Conservation (phyloP, 2,888 invertebrate species). For the Heliconius hortense region DNA sequence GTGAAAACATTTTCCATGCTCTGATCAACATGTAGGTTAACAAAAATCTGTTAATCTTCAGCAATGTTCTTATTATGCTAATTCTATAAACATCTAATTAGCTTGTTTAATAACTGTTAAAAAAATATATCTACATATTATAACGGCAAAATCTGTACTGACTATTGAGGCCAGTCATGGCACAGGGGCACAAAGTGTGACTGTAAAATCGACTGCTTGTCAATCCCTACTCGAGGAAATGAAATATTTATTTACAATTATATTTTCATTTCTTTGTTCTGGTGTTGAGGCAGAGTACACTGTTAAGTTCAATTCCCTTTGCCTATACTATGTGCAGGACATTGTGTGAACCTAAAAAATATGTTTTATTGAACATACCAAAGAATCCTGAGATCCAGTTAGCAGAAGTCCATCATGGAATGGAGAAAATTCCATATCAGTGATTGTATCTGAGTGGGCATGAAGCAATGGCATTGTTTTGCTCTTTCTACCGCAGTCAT, state of each 20-base stretch:
- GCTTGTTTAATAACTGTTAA: constrained; percentile 32
- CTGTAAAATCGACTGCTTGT: too few species aligned
- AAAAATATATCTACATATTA: constrained; percentile 6
- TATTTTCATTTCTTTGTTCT: too few species aligned
- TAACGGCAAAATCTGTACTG: not conserved
- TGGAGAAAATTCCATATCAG: constrained; percentile 97
- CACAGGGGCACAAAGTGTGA: too few species aligned
- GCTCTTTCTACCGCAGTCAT: constrained; percentile 93
- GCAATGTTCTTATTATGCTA: constrained; percentile 29
- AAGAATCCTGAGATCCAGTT: constrained; percentile 94
- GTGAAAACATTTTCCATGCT: constrained; percentile 46
- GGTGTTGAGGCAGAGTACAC: too few species aligned
- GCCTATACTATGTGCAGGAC: not conserved
- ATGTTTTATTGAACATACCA: constrained; percentile 77
- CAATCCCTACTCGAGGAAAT: too few species aligned
- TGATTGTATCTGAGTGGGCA: constrained; percentile 94
- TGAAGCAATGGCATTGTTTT: constrained; percentile 93
- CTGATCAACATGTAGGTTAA: constrained; percentile 49
- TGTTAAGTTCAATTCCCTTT: not conserved
- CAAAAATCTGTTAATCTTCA: constrained; percentile 40
- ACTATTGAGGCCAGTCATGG: too few species aligned
- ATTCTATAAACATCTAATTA: constrained; percentile 32
- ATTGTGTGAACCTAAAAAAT: not conserved
- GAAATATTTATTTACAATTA: too few species aligned
- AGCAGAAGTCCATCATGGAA: constrained; percentile 96